Percentiles rank a stretch among this genome's conserved stretches.
Evolutionary conservation across 2,113 vertebrate genomes (phyloP).

Genomic region (Cairina moschata): DNA sequence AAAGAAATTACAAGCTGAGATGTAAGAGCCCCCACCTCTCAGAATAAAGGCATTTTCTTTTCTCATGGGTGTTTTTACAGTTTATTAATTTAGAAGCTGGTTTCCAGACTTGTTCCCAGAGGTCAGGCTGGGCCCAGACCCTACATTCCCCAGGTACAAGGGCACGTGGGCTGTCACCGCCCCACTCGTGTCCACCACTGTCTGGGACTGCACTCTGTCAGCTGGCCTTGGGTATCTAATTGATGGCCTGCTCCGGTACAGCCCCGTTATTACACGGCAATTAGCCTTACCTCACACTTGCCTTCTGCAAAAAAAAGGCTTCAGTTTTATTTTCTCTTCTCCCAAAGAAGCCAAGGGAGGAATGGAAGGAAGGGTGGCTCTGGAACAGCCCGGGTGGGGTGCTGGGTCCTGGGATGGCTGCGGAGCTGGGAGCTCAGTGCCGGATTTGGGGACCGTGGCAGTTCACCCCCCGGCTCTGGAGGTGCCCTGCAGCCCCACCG

Average conservation of each 20-base stretch:
- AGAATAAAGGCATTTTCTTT: conserved; percentile 74
- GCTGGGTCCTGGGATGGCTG: background rate
- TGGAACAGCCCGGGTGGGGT: background rate
- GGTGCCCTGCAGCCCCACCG: background rate
- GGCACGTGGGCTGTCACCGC: background rate
- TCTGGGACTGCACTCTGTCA: background rate
- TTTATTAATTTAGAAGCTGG: conserved; percentile 60
- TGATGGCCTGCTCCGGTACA: background rate
- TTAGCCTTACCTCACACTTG: background rate
- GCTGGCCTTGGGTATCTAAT: background rate
- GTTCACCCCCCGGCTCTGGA: background rate
- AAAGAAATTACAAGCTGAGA: conserved; percentile 35
- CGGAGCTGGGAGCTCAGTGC: background rate
- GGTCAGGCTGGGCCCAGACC: background rate
- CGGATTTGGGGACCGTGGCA: background rate
- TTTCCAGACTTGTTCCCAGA: background rate
- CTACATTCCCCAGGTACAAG: background rate
- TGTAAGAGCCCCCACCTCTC: conserved; percentile 61
- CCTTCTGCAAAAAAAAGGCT: background rate
- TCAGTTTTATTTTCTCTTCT: background rate
- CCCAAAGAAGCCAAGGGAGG: background rate
- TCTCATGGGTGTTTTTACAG: conserved; percentile 66
- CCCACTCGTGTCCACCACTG: background rate
- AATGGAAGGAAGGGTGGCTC: background rate
- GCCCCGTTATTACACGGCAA: background rate